phyloP scores from a whole-genome alignment of 37 sponge, comb jelly and placozoan genomes.

The Halisarca cf. caerulea region DNA sequence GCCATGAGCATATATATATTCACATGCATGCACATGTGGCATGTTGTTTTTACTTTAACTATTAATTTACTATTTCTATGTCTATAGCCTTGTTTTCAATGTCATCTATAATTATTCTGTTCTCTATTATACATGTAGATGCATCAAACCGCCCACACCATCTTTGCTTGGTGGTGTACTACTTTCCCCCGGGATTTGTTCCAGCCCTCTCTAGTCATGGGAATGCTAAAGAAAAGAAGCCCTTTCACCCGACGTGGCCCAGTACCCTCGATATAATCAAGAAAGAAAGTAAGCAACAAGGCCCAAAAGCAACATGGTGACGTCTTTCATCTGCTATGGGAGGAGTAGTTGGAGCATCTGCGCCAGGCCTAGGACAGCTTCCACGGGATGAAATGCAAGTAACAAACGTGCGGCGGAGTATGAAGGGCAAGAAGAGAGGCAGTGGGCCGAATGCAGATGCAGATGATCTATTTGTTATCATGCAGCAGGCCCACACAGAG shows the following conservation, averaged over 20 bases:
- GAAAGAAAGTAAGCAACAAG: conserved; percentile 14
- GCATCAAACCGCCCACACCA: too few species aligned
- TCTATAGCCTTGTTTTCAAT: too few species aligned
- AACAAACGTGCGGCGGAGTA: conserved; percentile 5
- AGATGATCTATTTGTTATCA: conserved; percentile 32
- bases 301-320: conserved; percentile 38
- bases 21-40: too few species aligned
- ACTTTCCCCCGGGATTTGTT: conserved; percentile 30
- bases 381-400: conserved; percentile 47
- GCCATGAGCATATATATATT: too few species aligned
- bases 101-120: too few species aligned
- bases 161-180: conserved; percentile 47
- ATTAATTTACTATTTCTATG: too few species aligned
- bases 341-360: conserved; percentile 31
- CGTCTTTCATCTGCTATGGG: conserved; percentile 26
- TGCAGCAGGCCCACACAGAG: conserved; percentile 5
- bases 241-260: conserved; percentile 59
- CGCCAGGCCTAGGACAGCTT: conserved; percentile 27
- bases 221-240: conserved; percentile 37
- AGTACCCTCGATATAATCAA: conserved; percentile 36
- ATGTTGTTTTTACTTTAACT: too few species aligned
- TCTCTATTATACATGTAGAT: too few species aligned
- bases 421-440: neutral
- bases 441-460: conserved; percentile 32
- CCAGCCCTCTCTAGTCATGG: conserved; percentile 41